Evolutionary conservation across 2,797 vertebrate genomes (phyloP).

Genomic region (Cheirogaleus major): DNA sequence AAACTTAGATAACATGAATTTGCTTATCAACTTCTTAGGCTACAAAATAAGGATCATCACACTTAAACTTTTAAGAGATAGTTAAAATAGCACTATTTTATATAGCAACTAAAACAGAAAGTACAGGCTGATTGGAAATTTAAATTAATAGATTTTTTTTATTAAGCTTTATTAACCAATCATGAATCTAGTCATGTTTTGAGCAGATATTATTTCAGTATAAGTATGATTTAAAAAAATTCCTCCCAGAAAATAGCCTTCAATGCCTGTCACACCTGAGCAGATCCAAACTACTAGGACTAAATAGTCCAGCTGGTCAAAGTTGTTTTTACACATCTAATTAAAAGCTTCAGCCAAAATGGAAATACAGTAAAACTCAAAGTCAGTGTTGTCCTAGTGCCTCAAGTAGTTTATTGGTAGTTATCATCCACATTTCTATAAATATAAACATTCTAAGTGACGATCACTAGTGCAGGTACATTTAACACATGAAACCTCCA

Average conservation of each 20-base stretch:
- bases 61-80: background rate
- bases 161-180: conserved; percentile 24
- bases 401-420: conserved; percentile 89
- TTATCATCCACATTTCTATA: conserved; percentile 87
- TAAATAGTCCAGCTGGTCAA: background rate
- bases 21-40: conserved; percentile 11
- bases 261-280: background rate
- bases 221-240: background rate
- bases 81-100: background rate
- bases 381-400: conserved; percentile 78
- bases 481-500: conserved; percentile 85
- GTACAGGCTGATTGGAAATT: background rate
- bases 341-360: conserved; percentile 25
- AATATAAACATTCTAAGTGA: conserved; percentile 88
- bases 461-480: conserved; percentile 86
- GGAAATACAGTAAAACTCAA: conserved; percentile 61
- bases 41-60: conserved; percentile 44
- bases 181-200: background rate
- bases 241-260: background rate
- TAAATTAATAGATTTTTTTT: background rate
- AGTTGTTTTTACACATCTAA: background rate
- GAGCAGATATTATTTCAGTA: background rate
- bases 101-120: background rate
- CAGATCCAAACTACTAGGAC: background rate
- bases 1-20: background rate